Evolutionary conservation across 2,113 vertebrate genomes (phyloP), one percentile per base, ranked within the genome.

Genomic region (Lasiurus cinereus): DNA sequence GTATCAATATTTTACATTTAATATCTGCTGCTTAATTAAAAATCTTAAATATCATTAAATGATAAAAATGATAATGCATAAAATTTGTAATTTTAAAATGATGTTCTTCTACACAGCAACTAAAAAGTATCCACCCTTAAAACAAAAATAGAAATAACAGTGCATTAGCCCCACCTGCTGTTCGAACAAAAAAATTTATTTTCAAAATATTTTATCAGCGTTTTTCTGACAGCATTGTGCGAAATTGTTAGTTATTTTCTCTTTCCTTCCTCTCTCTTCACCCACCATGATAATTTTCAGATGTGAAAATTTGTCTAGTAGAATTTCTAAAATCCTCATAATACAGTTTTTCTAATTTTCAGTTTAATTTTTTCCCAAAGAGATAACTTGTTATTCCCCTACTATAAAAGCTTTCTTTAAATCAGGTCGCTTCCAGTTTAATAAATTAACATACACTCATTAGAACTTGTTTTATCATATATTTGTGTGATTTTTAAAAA

Each of bases 131-230:
- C 15, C 4, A 83, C 14, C 11, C 1, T 89, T 94, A 90, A 91
- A 83, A 70, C 64, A 85, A 80, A 90, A 90, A 39, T 50, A 86
- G 5, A 36, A 50, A 86, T 95, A 85, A 78, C 6, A 88, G 31
- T 94, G 19, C 48, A 33, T 93, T 52, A 92, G 64, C 93, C 83
- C 96, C 97, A 95, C n/a, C 84, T 98, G 70, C 85, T 96, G 89
- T 54, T 97, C 87, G 52, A 27, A 97, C 33, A 88, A 48, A 80
- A 80, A 80, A 67, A 96, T 70, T 91, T 96, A 64, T 83, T 84
- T 91, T 85, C 13, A 84, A 54, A 72, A 19, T 27, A 88, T 50
- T 95, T 96, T 90, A 16, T 64, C 39, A 46, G 31, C 77, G 72
- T 85, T 95, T 90, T 95, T 56, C 46, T 91, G 91, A 69, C 2